Evolutionary conservation across 2,888 invertebrate species (phyloP).

Genomic region (Cyrtodaria siliqua): DNA sequence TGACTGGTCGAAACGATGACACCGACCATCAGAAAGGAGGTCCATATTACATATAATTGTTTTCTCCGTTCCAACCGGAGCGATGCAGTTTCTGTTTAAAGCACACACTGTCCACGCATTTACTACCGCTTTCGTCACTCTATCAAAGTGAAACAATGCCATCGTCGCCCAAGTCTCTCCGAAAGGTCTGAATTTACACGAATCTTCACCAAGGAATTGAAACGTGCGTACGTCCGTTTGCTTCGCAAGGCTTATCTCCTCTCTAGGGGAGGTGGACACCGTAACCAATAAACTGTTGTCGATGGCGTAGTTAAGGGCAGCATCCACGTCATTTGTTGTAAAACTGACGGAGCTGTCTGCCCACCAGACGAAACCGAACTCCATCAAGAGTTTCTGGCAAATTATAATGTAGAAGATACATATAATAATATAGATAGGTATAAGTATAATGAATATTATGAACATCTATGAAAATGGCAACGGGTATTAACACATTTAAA

Average conservation of each 20-base stretch:
- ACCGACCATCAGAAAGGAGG: conserved; percentile 9
- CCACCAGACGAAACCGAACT: conserved; percentile 41
- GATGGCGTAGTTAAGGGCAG: conserved; percentile 12
- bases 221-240: conserved; percentile 29
- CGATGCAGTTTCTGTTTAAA: conserved; percentile 26
- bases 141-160: conserved; percentile 23
- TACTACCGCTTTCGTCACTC: conserved; percentile 8
- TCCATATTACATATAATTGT: conserved; percentile 1
- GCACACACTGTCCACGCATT: conserved; percentile 32
- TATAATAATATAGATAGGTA: no score
- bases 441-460: no score
- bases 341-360: conserved; percentile 23
- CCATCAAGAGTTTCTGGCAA: conserved; percentile 23
- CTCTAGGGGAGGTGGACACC: conserved; percentile 5
- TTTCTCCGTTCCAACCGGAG: conserved; percentile 2
- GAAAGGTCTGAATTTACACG: conserved; percentile 30
- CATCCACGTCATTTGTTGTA: conserved; percentile 10
- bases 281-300: conserved; percentile 15
- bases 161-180: conserved; percentile 31
- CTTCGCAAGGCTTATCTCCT: conserved; percentile 4
- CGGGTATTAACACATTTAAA: no score
- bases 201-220: conserved; percentile 28
- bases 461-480: no score
- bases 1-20: conserved; percentile 38
- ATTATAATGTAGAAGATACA: no score